Conservation (phyloP, 2,888 invertebrate genomes). For the Nematopogon swammerdamellus region DNA sequence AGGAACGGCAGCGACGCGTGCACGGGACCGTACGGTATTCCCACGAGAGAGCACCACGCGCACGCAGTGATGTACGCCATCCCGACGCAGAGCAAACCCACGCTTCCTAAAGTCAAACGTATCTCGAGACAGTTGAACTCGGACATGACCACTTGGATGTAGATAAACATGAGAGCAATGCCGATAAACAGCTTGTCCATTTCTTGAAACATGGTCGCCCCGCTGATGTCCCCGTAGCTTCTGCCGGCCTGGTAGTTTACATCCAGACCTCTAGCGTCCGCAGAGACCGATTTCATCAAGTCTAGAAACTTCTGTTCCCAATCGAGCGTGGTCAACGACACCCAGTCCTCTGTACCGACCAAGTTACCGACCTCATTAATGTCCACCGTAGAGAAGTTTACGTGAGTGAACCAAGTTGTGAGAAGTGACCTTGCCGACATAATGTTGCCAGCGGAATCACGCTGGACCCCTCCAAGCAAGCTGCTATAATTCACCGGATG, state of each 20-base stretch:
- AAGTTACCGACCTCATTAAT: slow-evolving; percentile 65
- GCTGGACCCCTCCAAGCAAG: slow-evolving; percentile 58
- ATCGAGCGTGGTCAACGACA: slow-evolving; percentile 51
- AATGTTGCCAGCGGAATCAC: slow-evolving; percentile 59
- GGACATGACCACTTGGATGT: slow-evolving; percentile 70
- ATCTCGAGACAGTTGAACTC: slow-evolving; percentile 72
- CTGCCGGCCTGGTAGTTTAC: slow-evolving; percentile 60
- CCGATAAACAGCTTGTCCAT: slow-evolving; percentile 66
- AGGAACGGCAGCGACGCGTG: slow-evolving; percentile 80
- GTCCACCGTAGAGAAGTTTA: slow-evolving; percentile 66
- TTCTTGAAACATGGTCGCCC: slow-evolving; percentile 68
- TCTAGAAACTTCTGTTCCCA: slow-evolving; percentile 62
- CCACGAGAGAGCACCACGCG: slow-evolving; percentile 68
- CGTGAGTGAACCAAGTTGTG: slow-evolving; percentile 61
- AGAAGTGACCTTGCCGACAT: slow-evolving; percentile 61
- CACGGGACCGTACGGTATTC: slow-evolving; percentile 75
- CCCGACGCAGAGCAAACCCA: slow-evolving; percentile 69
- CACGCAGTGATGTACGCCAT: slow-evolving; percentile 70
- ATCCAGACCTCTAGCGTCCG: slow-evolving; percentile 28
- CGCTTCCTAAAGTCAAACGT: slow-evolving; percentile 61
- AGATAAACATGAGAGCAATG: slow-evolving; percentile 68
- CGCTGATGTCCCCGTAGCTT: slow-evolving; percentile 76
- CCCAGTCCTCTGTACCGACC: slow-evolving; percentile 75
- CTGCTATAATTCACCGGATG: slow-evolving; percentile 62
- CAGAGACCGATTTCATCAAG: slow-evolving; percentile 30